Percentiles rank a stretch among this genome's conserved stretches.
Conservation (phyloP, 2,888 invertebrate genomes). For the Steinernema scapterisci region DNA sequence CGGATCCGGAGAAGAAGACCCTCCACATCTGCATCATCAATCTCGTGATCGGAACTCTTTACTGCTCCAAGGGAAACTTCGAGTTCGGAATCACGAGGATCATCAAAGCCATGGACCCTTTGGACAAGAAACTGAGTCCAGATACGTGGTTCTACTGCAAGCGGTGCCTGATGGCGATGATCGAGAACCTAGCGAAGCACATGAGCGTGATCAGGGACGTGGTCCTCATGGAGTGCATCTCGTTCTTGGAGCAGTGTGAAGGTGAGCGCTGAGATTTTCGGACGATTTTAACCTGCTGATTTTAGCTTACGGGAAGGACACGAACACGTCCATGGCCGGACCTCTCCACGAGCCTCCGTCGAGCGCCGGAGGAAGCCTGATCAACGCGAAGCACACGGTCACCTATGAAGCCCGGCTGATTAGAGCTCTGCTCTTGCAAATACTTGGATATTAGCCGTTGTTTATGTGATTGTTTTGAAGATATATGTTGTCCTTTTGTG, state of each 20-base stretch:
- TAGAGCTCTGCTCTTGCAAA: conserved; percentile 78
- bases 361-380: conserved; percentile 63
- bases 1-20: conserved; percentile 89
- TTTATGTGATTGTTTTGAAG: too few relatives aligned
- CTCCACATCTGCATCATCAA: conserved; percentile 97
- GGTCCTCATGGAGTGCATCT: conserved; percentile 81
- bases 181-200: conserved; percentile 88
- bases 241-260: conserved; percentile 88
- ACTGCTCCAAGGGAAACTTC: conserved; percentile 97
- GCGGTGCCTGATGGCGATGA: conserved; percentile 72
- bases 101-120: conserved; percentile 92
- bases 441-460: conserved; percentile 68
- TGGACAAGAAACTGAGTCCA: conserved; percentile 89
- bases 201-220: conserved; percentile 85
- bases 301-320: conserved; percentile 81
- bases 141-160: conserved; percentile 82
- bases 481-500: too few relatives aligned
- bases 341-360: conserved; percentile 77
- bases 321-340: conserved; percentile 82
- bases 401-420: conserved; percentile 85
- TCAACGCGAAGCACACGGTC: conserved; percentile 82
- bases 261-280: conserved; percentile 64
- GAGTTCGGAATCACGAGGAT: conserved; percentile 97
- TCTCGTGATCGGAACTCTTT: conserved; percentile 94
- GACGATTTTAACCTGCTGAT: conserved; percentile 48